Evolutionary conservation across 2,888 invertebrate genomes (phyloP), one percentile per base, ranked within the genome.

Genomic region (Mythimna impura): DNA sequence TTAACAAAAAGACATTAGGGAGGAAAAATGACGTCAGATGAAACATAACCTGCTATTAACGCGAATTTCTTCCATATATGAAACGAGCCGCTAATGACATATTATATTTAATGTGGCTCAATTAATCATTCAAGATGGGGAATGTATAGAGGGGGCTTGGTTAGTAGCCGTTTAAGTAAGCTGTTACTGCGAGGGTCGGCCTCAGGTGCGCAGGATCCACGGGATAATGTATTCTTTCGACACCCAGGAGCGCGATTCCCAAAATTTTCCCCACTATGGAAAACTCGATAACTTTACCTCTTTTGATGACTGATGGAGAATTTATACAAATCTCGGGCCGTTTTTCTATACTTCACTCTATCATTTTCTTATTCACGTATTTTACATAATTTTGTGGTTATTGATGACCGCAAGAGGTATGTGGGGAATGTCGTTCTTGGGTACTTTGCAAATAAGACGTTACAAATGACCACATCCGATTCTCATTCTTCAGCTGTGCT

Each of bases 201-300:
- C 76, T 71, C 81, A 83, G 85, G 80, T 87, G 81, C 62, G 73
- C 68, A 71, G 71, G 72, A 81, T 86, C 78, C 77, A 86, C 81
- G 84, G 87, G 85, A 89, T 91, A 91, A 91, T 91, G 83, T 91
- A 90, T 91, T 88, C 89, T 80, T 61, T 64, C 66, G 63, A 54
- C 62, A 86, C 82, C 83, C 75, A 66, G 55, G 71, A 62, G 68
- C 65, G 62, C 68, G 71, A 70, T 76, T 54, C 66, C 47, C 62
- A 75, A 71, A 58, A 73, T 76, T 83, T 78, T 80, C 70, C 68
- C 63, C 64, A 36, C 71, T 40, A 67, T 73, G 64, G 68, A 77
- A 82, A 84, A 73, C 80, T 83, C 74, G 67, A 83, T 79, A 83
- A 68, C 72, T 67, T 64, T 54, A 63, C 75, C 72, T 74, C 61